phyloP scores from a whole-genome alignment of 2,888 invertebrate genomes.

The Chesias legatella region DNA sequence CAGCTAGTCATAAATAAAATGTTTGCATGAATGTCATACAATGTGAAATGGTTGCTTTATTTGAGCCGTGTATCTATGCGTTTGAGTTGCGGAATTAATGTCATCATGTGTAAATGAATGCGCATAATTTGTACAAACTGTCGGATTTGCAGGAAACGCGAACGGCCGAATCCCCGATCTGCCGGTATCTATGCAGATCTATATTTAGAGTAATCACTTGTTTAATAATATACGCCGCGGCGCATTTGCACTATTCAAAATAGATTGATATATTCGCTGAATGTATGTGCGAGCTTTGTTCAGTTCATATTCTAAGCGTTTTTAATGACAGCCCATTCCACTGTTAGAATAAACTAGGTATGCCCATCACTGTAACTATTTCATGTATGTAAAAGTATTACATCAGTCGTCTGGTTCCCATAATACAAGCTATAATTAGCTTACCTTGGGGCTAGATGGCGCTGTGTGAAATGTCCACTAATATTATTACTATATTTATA shows the following conservation, averaged over 20 bases:
- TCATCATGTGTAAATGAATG: constrained; percentile 46
- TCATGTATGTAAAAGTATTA: too few species aligned
- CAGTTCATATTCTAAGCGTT: neutral
- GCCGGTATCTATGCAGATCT: constrained; percentile 56
- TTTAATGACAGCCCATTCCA: too few species aligned
- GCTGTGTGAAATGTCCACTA: too few species aligned
- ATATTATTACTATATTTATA: too few species aligned
- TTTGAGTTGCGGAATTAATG: constrained; percentile 22
- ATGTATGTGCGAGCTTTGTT: constrained; percentile 5
- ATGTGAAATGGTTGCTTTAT: constrained; percentile 34
- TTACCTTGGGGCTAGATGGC: too few species aligned
- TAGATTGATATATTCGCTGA: constrained; percentile 8
- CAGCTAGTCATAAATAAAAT: constrained; percentile 31
- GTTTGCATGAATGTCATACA: constrained; percentile 30
- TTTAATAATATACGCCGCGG: constrained; percentile 51
- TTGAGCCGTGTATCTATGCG: constrained; percentile 18
- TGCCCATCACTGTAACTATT: too few species aligned
- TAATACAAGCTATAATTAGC: too few species aligned
- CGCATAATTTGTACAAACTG: constrained; percentile 62
- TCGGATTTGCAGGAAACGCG: constrained; percentile 53
- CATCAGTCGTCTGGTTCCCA: too few species aligned
- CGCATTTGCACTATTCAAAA: constrained; percentile 9
- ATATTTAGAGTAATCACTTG: constrained; percentile 63
- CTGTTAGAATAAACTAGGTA: too few species aligned
- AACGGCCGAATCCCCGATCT: constrained; percentile 44